These are phyloP conservation scores for Trichonephila clavipes DNA, from an alignment of 1,140 invertebrate species.

Conservation along the genomic window DNA sequence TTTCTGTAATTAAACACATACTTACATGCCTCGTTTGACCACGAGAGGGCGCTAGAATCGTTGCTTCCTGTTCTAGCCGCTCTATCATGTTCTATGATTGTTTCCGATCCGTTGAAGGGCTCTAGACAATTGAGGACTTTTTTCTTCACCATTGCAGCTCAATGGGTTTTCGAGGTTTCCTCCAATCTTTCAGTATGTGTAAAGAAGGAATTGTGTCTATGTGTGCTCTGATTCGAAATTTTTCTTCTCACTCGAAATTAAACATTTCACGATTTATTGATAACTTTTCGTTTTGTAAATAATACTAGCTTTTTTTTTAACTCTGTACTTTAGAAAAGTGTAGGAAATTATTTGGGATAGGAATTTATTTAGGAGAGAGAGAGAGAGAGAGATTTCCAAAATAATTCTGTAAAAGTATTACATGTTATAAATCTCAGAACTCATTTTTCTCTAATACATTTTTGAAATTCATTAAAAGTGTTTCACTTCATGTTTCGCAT, in stretches of 20 bases:
- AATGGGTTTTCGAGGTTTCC: not conserved
- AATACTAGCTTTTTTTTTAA: not conserved
- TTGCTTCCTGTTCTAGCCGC: not conserved
- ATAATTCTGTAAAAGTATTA: no score
- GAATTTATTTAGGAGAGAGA: no score
- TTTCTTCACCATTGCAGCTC: not conserved
- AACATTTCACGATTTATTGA: not conserved
- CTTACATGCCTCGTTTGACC: constrained; percentile 55
- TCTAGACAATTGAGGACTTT: not conserved
- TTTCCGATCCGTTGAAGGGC: constrained; percentile 45
- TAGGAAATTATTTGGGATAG: no score
- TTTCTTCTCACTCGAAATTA: not conserved
- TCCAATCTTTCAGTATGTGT: not conserved
- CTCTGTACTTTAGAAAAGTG: no score
- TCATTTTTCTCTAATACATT: no score
- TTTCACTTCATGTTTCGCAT: no score
- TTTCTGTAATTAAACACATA: constrained; percentile 65
- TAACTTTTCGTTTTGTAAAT: not conserved
- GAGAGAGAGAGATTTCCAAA: no score
- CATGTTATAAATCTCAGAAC: no score
- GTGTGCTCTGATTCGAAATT: not conserved
- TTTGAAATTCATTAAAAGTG: no score
- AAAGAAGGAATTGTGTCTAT: not conserved
- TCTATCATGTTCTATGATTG: constrained; percentile 42
- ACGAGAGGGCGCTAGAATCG: constrained; percentile 56